A percentile compares a stretch with the other conserved stretches of the same genome.
Conservation (phyloP, 2,888 invertebrate species). For the Drosophila histrio region DNA sequence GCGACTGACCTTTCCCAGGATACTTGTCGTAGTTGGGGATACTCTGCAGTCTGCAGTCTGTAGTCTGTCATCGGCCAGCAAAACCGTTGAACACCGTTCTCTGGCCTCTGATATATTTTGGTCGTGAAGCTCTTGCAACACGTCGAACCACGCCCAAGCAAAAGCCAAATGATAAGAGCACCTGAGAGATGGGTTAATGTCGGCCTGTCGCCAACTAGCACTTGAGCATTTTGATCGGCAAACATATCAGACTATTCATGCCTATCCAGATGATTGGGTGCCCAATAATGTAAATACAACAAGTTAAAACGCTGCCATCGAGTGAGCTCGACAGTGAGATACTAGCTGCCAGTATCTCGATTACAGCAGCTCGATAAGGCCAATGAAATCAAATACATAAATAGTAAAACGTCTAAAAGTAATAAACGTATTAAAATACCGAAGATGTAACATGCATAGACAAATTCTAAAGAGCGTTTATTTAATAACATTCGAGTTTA, state of each 20-base stretch:
- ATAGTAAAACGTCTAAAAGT: neutral
- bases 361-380: neutral
- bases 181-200: constrained; percentile 32
- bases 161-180: neutral
- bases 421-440: neutral
- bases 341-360: neutral
- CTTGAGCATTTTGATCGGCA: constrained; percentile 58
- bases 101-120: neutral
- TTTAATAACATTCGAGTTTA: no score
- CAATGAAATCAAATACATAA: neutral
- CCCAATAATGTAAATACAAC: constrained; percentile 66
- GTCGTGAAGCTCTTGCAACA: neutral
- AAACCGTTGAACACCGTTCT: constrained; percentile 12
- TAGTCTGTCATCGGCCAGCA: constrained; percentile 2
- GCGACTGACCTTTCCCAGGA: constrained; percentile 3
- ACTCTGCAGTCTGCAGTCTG: no score
- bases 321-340: neutral
- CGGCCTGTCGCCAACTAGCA: constrained; percentile 66
- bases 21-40: neutral
- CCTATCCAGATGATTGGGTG: constrained; percentile 41
- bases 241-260: constrained; percentile 47
- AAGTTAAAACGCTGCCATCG: neutral
- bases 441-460: neutral
- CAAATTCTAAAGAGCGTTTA: no score
- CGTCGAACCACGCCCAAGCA: neutral